Evolutionary conservation across 64 coral and sea anemone species (phyloP), one percentile per base, ranked within the genome.

Genomic region (Montipora sp.): DNA sequence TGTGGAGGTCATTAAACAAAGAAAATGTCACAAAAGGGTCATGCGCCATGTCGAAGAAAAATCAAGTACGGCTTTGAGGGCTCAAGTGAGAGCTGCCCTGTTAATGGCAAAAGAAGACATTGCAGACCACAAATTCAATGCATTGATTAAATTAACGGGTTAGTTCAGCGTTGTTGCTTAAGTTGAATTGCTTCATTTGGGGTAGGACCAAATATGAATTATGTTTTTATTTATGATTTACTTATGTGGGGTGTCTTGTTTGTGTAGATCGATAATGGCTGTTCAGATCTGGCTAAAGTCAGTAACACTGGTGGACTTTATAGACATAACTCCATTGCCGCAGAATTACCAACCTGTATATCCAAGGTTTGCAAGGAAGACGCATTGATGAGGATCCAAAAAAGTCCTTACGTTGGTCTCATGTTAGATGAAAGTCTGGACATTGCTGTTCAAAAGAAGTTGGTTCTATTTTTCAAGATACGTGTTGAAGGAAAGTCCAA

Each of bases 361-460:
- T 55, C 51, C 9, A 10, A 55, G 9, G 1, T 55, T 5, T 55
- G 51, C 51, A 55, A 55, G 51, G 51, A 55, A 55, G 51, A 55
- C 16, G 51, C 45, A 11, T 9, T 80, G 20, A 80, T 53, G 77
- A 80, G 51, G 51, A 80, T 12, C 47, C 11, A 80, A 80, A n/a
- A 19, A 10, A 80, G 77, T 80, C 77, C 77, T 51, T 80, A 18
- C 22, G 46, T 80, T 80, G 44, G 77, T 47, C 77, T 80, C 44
- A 80, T 89, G 87, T 59, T 77, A 58, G 72, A 58, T 77, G 55
- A 78, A 76, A 89, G 75, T 89, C 59, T 89, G 73, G 51, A 89
- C 53, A 89, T 89, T 60, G 75, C 87, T 27, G 87, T 89, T 53
- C 87, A 89, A 59, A 89, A 89, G 47, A 89, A 60, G n/a, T n/a